phyloP scores from a whole-genome alignment of 2,797 vertebrate genomes.

The Danio choprae region DNA sequence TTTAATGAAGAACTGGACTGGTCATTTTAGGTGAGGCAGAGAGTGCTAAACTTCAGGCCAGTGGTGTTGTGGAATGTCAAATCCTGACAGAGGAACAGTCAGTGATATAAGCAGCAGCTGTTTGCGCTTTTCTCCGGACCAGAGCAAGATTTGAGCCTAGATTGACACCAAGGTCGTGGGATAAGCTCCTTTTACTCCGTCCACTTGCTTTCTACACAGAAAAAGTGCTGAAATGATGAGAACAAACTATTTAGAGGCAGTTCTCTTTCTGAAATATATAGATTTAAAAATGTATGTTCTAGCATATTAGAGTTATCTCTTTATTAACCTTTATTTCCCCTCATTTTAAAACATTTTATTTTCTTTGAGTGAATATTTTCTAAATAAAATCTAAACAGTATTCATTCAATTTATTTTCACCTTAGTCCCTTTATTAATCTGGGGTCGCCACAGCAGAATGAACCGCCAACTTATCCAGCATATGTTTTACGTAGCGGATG shows the following conservation, averaged over 20 bases:
- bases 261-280: not conserved
- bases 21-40: not conserved
- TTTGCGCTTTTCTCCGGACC: constrained; percentile 31
- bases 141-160: constrained; percentile 13
- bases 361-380: too few relatives aligned
- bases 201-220: constrained; percentile 1
- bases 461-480: too few relatives aligned
- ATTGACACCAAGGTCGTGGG: constrained; percentile 40
- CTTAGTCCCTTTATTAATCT: too few relatives aligned
- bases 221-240: constrained; percentile 23
- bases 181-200: constrained; percentile 37
- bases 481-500: too few relatives aligned
- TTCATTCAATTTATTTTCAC: too few relatives aligned
- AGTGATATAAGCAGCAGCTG: constrained; percentile 24
- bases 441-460: too few relatives aligned
- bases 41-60: not conserved
- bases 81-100: constrained; percentile 27
- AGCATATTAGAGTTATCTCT: too few relatives aligned
- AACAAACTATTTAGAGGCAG: not conserved
- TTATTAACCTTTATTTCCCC: too few relatives aligned
- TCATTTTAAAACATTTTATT: too few relatives aligned
- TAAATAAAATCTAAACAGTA: too few relatives aligned
- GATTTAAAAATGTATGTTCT: too few relatives aligned
- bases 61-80: constrained; percentile 22
- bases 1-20: constrained; percentile 13